Evolutionary conservation across 1,140 invertebrate species (phyloP), one percentile per base, ranked within the genome.

Genomic region (Euschistus heros): DNA sequence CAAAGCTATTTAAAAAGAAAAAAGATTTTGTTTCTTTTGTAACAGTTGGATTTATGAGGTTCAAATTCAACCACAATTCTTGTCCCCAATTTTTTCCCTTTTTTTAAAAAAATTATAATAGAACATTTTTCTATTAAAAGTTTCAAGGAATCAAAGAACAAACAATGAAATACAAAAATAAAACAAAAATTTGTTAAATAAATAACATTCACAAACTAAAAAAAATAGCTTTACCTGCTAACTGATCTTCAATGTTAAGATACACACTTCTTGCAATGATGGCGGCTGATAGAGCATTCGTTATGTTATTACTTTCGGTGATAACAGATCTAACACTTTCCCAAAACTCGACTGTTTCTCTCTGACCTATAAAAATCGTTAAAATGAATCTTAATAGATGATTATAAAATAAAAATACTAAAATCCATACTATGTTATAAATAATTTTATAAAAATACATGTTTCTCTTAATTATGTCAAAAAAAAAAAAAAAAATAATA

Each of bases 191-290:
- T 44, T 44, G 17, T 17, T 10, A 10, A 44, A 44, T 7, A 44
- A 44, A 44, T 44, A 44, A 44, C 17, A 17, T 44, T 10, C n/a
- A n/a, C 8, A 50, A 50, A 1, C 10, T n/a, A 50, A n/a, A 50
- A 10, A n/a, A 50, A 50, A 50, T 50, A 50, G 15, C 54, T 26
- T 66, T 66, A 69, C 65, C 64, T 63, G 68, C 46, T 57, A 69
- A 26, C 22, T 62, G 57, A 62, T 73, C 78, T 68, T 84, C 78
- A 20, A 82, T 71, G 20, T 71, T 76, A 42, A 79, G 74, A 30
- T 82, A 81, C n/a, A 90, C 85, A 26, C 81, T 81, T 74, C 87
- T 83, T 72, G 88, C 91, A 15, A 87, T 80, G 73, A 90, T 82
- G 10, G 89, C 84, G 15, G 86, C 85, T 24, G 85, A 84, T 70